Evolutionary conservation across 2,797 vertebrate genomes (phyloP).

Genomic region (Gadopsis marmoratus): DNA sequence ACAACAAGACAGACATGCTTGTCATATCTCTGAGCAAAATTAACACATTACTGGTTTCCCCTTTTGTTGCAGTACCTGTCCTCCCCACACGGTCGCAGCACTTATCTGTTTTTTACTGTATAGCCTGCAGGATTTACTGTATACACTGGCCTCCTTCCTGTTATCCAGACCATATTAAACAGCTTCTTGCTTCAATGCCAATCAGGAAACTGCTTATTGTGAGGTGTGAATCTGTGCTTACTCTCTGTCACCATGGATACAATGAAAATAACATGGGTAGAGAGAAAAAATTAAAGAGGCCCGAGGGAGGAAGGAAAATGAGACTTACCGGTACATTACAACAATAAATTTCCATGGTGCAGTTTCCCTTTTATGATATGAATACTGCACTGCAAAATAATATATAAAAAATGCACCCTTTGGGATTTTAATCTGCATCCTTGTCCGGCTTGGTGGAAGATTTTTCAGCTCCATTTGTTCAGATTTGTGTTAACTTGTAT

Average conservation of each 20-base stretch:
- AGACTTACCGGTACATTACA: constrained; percentile 48
- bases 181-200: constrained; percentile 17
- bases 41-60: background rate
- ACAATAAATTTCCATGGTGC: constrained; percentile 65
- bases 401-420: constrained; percentile 1
- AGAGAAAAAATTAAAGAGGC: constrained; percentile 34
- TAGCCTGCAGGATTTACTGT: background rate
- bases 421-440: background rate
- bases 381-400: constrained; percentile 41
- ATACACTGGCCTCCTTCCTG: constrained; percentile 11
- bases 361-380: constrained; percentile 54
- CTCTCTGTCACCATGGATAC: constrained; percentile 64
- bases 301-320: constrained; percentile 65
- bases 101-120: background rate
- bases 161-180: constrained; percentile 26
- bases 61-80: constrained; percentile 38
- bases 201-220: constrained; percentile 64
- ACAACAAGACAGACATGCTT: background rate
- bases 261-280: constrained; percentile 30
- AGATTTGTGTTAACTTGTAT: background rate
- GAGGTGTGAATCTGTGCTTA: constrained; percentile 64
- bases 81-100: constrained; percentile 56
- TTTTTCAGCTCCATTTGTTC: background rate
- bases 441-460: background rate
- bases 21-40: background rate